Evolutionary conservation across 1,140 invertebrate genomes (phyloP), one percentile per base, ranked within the genome.

Genomic region (Ceratosolen fusciceps): DNA sequence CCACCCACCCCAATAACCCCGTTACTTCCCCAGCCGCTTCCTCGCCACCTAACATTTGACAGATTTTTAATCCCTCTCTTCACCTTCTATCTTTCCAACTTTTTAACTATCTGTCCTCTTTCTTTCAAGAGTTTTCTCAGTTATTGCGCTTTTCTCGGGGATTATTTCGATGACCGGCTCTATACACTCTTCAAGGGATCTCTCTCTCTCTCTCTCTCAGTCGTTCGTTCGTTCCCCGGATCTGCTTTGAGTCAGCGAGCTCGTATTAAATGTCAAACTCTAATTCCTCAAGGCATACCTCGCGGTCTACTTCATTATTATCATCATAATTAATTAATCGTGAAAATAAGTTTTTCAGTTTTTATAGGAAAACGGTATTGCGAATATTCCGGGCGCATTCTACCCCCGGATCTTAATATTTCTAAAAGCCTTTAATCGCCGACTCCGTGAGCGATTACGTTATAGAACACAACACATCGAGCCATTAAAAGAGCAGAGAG

Each of bases 81-180:
- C 73, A 52, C 77, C 65, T 76, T 70, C 74, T 80, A 34, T 68
- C 71, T 77, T 73, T 76, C 77, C 34, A 70, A 73, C 49, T 52
- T 52, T 52, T 52, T 52, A 21, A 21, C 49, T 16, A 9, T 52
- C 49, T 58, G n/a, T 68, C 67, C 19, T 16, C 26, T 60, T 60
- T 60, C 9, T 60, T 60, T 8, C 31, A 65, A 0, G 34, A 65
- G 31, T n/a, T 65, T 37, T 14, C 14, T 65, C 9, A 19, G 12
- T 37, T 65, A 65, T 37, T 65, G 58, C 58, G 58, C 29, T 29
- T 3, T 34, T 52, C 49, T 52, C 21, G 14, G 3, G 12, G 14
- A 24, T 19, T 3, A 29, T 29, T 34, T 16, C 29, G 21, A 62
- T 34, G 4, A 14, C 16, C 29, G 19, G 34, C 12, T 62, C 34